Conservation (phyloP, 2,797 vertebrate species). For the Ctenochaetus hawaiiensis region DNA sequence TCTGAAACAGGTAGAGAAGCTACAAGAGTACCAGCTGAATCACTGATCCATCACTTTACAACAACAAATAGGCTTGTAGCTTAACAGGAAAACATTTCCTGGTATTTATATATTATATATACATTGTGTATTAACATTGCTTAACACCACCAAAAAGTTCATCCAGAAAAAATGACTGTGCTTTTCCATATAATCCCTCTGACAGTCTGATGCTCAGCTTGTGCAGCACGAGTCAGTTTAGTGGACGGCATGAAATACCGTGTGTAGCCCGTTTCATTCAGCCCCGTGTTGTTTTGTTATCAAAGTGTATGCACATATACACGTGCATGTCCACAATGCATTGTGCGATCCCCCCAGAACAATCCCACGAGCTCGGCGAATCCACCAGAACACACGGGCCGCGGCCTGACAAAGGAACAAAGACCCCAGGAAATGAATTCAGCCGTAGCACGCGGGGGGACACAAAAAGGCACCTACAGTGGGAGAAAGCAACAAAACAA, state of each 20-base stretch:
- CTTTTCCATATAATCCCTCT: background rate
- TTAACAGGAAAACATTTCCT: background rate
- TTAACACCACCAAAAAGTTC: background rate
- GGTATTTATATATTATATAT: too few relatives aligned
- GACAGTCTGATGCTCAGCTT: background rate
- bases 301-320: constrained; percentile 25
- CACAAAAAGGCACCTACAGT: constrained; percentile 68
- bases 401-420: constrained; percentile 68
- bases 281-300: constrained; percentile 40
- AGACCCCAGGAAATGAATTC: constrained; percentile 69
- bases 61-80: background rate
- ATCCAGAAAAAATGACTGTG: background rate
- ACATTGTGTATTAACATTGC: background rate
- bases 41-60: background rate
- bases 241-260: constrained; percentile 24
- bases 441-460: constrained; percentile 52
- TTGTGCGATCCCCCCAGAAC: constrained; percentile 57
- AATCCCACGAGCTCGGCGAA: constrained; percentile 64
- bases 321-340: constrained; percentile 36
- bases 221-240: background rate
- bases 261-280: constrained; percentile 43
- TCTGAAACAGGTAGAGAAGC: background rate
- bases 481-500: constrained; percentile 66
- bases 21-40: background rate
- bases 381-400: constrained; percentile 66